Evolutionary conservation across 2,888 invertebrate genomes (phyloP), one percentile per base, ranked within the genome.

Genomic region (Amphimallon solstitiale): DNA sequence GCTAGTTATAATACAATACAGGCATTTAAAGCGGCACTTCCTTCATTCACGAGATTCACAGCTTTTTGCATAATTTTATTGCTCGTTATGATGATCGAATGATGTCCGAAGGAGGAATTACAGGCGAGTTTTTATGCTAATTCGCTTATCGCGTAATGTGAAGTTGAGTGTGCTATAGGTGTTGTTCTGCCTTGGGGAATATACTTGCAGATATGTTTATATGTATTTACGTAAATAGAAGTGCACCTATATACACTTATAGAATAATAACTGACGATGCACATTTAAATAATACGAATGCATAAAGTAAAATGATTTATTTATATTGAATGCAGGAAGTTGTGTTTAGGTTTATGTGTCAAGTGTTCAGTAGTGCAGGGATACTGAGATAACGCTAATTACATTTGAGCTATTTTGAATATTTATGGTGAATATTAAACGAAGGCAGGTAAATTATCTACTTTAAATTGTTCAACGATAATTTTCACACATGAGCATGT

Each of bases 61-160:
- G 56, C 43, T 14, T 59, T 54, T 43, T 29, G 56, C 56, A 43
- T 59, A 59, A 59, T 59, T 59, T 59, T 59, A 59, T 59, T 43
- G 29, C 43, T 29, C 56, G 56, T 59, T 59, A 59, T 23, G 56
- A 43, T 59, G 56, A 59, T 59, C 43, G 45, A 59, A 59, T 59
- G 23, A 59, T 43, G 56, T 59, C 45, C 43, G 23, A 59, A 59
- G 43, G 23, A 34, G 56, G 43, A 59, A 45, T 45, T 59, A 59
- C 17, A 43, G 15, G 29, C 56, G 43, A 23, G 43, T 59, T 43
- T 23, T 59, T 59, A 59, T 59, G 56, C 43, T 59, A 59, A 59
- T 59, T 12, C 29, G n/a, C 23, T 59, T 43, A 59, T 59, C 43
- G 21, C 48, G 23, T 29, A 29, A 35, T 35, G 51, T 12, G 23